Evolutionary conservation across 2,113 vertebrate species (phyloP), one percentile per base, ranked within the genome.

Genomic region (Ciconia boyciana): DNA sequence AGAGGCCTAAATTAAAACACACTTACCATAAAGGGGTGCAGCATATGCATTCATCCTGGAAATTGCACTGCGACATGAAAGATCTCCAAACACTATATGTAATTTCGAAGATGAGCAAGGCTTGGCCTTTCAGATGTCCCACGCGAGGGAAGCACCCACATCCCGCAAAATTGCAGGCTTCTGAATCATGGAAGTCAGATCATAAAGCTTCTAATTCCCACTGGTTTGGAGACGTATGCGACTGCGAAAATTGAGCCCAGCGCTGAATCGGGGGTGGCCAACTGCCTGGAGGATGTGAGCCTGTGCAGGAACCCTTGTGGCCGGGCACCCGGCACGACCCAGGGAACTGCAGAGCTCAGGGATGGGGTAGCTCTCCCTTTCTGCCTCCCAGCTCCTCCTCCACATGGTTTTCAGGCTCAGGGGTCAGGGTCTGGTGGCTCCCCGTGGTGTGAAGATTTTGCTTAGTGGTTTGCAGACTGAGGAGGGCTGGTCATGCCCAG

Each of bases 61-160:
- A 94, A 92, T 81, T 94, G 69, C 89, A 36, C 76, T 61, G 86
- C 0, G 61, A 94, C 95, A 94, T 95, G 86, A 96, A 95, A 96
- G 86, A 93, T 93, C 78, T 0, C 85, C 92, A 89, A 95, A 57
- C 61, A 4, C 39, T 65, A 1, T 16, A 5, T 90, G 71, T 88
- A 94, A 96, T 95, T 96, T 89, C 3, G 2, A 55, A 70, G 90
- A 93, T 96, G 96, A 97, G 94, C 90, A 94, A 96, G 71, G 85
- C 87, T 93, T 91, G 90, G 92, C 90, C 83, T 95, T 95, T 97
- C 92, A 96, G 68, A 90, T 76, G 92, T 95, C 96, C 94, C 82
- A 77, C 13, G 6, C 41, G 41, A 88, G 90, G 86, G 71, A 95
- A 95, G 90, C 72, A 89, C 89, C 89, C 92, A 93, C 79, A 51